Evolutionary conservation across 2,888 invertebrate genomes (phyloP).

Genomic region (Tenodera sinensis): DNA sequence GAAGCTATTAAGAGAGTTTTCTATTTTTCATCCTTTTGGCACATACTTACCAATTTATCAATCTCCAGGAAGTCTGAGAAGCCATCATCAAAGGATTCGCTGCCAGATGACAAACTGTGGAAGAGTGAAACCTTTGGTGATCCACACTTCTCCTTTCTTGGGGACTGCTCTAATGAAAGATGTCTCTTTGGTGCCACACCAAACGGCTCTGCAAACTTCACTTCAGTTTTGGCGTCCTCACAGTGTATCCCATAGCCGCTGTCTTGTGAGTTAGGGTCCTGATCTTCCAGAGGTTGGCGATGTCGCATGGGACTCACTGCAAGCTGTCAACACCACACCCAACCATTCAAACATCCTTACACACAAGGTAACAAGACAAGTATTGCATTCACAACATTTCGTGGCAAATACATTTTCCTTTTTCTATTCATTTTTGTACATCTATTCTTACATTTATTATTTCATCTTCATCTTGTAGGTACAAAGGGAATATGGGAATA

Average conservation of each 20-base stretch:
- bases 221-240: constrained; percentile 37
- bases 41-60: constrained; percentile 46
- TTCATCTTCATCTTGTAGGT: no score
- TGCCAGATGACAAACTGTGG: constrained; percentile 52
- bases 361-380: no score
- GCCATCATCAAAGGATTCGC: constrained; percentile 56
- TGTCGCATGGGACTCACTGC: constrained; percentile 6
- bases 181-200: constrained; percentile 43
- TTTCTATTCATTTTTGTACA: no score
- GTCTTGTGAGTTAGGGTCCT: constrained; percentile 56
- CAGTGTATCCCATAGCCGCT: constrained; percentile 52
- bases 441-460: no score
- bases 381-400: no score
- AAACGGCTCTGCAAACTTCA: constrained; percentile 45
- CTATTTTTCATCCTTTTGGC: no score
- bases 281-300: constrained; percentile 49
- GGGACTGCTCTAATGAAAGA: constrained; percentile 28
- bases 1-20: no score
- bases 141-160: constrained; percentile 34
- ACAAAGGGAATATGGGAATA: no score
- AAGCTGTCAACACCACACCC: background rate
- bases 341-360: background rate
- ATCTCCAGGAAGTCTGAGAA: constrained; percentile 61
- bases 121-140: constrained; percentile 39
- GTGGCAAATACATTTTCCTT: no score